phyloP scores from a whole-genome alignment of 2,888 invertebrate species.

The Perizoma affinitatum region DNA sequence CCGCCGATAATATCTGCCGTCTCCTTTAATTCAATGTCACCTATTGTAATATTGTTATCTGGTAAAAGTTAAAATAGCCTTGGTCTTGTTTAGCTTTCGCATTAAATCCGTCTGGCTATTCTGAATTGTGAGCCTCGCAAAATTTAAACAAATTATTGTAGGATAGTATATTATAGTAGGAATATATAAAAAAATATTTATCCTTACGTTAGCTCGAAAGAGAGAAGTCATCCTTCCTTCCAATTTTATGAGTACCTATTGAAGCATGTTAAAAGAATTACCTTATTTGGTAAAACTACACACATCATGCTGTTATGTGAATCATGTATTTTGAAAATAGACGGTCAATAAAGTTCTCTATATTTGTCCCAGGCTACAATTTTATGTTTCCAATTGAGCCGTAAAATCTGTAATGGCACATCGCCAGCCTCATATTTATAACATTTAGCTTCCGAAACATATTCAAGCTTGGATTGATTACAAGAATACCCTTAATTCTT shows the following conservation, averaged over 20 bases:
- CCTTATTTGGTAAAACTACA: too few relatives aligned
- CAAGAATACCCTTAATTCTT: too few relatives aligned
- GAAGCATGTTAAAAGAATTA: too few relatives aligned
- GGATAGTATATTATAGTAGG: background rate
- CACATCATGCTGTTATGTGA: constrained; percentile 1
- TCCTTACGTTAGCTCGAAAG: too few relatives aligned
- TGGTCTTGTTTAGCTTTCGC: constrained; percentile 44
- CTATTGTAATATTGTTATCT: constrained; percentile 62
- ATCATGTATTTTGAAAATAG: constrained; percentile 32
- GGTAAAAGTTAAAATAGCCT: constrained; percentile 52
- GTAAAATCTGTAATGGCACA: constrained; percentile 30
- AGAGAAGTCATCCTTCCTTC: too few relatives aligned
- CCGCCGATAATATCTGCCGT: constrained; percentile 44
- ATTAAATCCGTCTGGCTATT: constrained; percentile 13
- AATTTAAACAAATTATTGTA: background rate
- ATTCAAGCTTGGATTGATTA: constrained; percentile 1
- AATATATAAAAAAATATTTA: too few relatives aligned
- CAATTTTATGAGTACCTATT: too few relatives aligned
- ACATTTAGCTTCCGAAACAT: constrained; percentile 18
- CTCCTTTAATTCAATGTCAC: constrained; percentile 55
- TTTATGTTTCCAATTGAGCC: constrained; percentile 31
- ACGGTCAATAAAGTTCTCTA: constrained; percentile 35
- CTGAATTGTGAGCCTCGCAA: constrained; percentile 1
- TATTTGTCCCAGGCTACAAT: constrained; percentile 30
- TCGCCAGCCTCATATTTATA: constrained; percentile 31